Conservation (phyloP, 2,888 invertebrate species). For the Opisthograptis luteolata region DNA sequence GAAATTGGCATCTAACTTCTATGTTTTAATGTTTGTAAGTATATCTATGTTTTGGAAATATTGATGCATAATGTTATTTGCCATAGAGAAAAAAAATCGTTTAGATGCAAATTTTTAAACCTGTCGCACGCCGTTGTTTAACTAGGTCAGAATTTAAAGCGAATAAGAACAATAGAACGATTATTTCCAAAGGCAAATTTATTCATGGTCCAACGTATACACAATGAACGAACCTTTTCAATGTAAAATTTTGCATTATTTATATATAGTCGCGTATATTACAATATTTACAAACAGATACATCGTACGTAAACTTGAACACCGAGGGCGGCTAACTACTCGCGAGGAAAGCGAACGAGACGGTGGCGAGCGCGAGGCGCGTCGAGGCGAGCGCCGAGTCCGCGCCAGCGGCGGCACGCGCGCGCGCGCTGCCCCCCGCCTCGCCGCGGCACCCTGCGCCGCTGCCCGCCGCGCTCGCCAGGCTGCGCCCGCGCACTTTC, state of each 20-base stretch:
- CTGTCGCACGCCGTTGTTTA: conserved; percentile 24
- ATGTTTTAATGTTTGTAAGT: neutral
- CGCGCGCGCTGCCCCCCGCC: conserved; percentile 66
- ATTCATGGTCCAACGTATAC: conserved; percentile 83
- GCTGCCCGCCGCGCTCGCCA: conserved; percentile 81
- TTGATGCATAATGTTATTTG: no score
- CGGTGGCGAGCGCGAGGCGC: conserved; percentile 56
- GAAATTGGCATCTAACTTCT: neutral
- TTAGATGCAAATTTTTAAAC: conserved; percentile 33
- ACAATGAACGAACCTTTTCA: conserved; percentile 82
- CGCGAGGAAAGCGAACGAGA: conserved; percentile 66
- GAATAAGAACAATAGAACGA: conserved; percentile 47
- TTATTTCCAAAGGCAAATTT: conserved; percentile 78
- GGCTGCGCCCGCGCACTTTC: conserved; percentile 90
- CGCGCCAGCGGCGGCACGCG: conserved; percentile 60
- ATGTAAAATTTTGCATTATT: conserved; percentile 80
- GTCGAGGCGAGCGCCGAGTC: conserved; percentile 50
- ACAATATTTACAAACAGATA: conserved; percentile 81
- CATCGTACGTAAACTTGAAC: conserved; percentile 67
- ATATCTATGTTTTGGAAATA: neutral
- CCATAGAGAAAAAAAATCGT: conserved; percentile 12
- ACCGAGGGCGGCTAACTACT: conserved; percentile 72
- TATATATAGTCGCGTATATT: conserved; percentile 68
- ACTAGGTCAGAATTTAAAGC: conserved; percentile 24
- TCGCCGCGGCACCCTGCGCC: conserved; percentile 71